Base-by-base conservation (phyloP, 1,140 invertebrate genomes). In the Reticulitermes speratus region DNA sequence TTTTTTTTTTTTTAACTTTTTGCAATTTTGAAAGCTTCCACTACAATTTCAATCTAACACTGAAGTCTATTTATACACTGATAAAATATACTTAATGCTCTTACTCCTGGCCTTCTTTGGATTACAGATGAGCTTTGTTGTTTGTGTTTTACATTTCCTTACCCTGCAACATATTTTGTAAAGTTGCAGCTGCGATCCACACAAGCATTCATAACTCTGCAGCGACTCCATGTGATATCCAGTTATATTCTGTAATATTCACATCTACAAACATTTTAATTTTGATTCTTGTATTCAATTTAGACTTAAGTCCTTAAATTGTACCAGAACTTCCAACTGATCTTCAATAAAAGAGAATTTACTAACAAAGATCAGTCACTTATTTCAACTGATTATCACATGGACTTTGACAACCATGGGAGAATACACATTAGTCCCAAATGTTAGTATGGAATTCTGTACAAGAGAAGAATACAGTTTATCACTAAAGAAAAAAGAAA, bases 1-100 rank as follows among this genome's bases (percentile, higher is more conserved):
- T 65, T 65, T 75, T 55, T 55, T 21, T 55, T 38, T 75, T n/a
- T 75, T 75, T 75, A 30, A 30, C n/a, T 6, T 75, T 75, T 75
- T 75, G n/a, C n/a, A 75, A 75, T 75, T 75, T 75, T 75, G 65
- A 75, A 75, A 75, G 65, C 65, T 75, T 75, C n/a, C 65, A 75
- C 65, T 75, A 75, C 65, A 75, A 30, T 75, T 55, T 75, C 65
- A 75, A 65, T 75, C 65, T 75, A 75, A 75, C 65, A 75, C n/a
- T 75, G 65, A 75, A 75, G 65, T 75, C 65, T 75, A 75, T 75
- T 75, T 75, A 75, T 75, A 75, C 65, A 75, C n/a, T 75, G 65
- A 75, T 75, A 75, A 75, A 75, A 75, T 75, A 75, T 75, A 75
- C n/a, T 75, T 75, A 38, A 75, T 75, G 65, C 65, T 75, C 65